phyloP scores from a whole-genome alignment of 2,113 vertebrate species.

The Epinephelus moara region DNA sequence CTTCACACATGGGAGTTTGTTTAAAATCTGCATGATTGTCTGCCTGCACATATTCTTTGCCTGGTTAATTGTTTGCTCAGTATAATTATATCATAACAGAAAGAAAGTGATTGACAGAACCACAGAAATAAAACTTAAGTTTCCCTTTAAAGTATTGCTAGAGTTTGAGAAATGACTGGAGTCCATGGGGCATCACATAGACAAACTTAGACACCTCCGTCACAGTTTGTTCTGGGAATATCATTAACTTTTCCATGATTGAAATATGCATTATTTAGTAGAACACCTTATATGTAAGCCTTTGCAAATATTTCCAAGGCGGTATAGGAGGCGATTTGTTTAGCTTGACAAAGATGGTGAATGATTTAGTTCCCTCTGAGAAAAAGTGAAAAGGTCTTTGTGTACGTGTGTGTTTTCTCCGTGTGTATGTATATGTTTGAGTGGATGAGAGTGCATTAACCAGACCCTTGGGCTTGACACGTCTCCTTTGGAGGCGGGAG shows the following conservation, averaged over 20 bases:
- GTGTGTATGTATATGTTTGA: constrained; percentile 13
- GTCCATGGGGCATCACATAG: not conserved
- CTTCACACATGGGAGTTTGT: not conserved
- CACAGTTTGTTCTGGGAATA: constrained; percentile 23
- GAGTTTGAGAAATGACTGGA: not conserved
- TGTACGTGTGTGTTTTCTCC: constrained; percentile 26
- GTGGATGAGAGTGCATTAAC: constrained; percentile 54
- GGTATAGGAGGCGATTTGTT: constrained; percentile 33
- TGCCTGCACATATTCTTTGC: no score
- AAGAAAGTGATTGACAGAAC: no score
- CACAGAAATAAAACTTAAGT: not conserved
- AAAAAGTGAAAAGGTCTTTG: constrained; percentile 44
- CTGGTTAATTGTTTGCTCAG: not conserved
- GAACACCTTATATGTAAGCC: constrained; percentile 16
- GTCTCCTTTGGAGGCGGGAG: constrained; percentile 19
- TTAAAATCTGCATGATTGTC: not conserved
- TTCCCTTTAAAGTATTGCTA: not conserved
- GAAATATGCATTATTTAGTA: constrained; percentile 69
- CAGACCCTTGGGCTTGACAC: constrained; percentile 57
- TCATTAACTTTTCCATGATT: constrained; percentile 50
- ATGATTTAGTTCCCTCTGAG: constrained; percentile 46
- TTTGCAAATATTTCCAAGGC: constrained; percentile 41
- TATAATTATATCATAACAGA: not conserved
- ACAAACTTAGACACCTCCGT: not conserved
- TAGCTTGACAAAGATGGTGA: constrained; percentile 29